These are phyloP conservation scores for Etheostoma cragini DNA, from an alignment of 2,113 vertebrate genomes.

Conservation along the genomic window DNA sequence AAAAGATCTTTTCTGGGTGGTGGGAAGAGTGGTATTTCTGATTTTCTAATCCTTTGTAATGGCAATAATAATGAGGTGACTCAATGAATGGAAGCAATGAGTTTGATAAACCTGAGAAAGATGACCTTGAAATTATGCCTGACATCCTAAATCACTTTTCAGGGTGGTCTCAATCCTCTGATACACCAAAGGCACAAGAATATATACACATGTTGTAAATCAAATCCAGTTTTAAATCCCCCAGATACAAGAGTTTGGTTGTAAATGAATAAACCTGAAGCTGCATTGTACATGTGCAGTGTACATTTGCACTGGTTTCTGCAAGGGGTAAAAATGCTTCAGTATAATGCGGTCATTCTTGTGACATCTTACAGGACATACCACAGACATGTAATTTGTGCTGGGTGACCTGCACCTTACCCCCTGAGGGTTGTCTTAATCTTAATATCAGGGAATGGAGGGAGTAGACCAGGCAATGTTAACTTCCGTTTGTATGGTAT, in stretches of 20 bases:
- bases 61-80: constrained; percentile 71
- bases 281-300: neutral
- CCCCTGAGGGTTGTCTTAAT: constrained; percentile 70
- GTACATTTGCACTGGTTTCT: neutral
- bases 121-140: constrained; percentile 51
- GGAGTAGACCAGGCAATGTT: constrained; percentile 62
- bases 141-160: constrained; percentile 47
- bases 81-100: constrained; percentile 60
- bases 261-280: constrained; percentile 13
- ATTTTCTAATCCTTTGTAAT: constrained; percentile 72
- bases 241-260: constrained; percentile 3
- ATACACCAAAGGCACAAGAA: constrained; percentile 29
- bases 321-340: neutral
- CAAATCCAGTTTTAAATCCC: constrained; percentile 33
- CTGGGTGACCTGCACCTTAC: constrained; percentile 67
- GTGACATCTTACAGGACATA: constrained; percentile 64
- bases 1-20: constrained; percentile 47
- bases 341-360: constrained; percentile 36
- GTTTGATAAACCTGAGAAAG: constrained; percentile 61
- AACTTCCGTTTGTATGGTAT: constrained; percentile 73
- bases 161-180: constrained; percentile 67
- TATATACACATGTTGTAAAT: constrained; percentile 48
- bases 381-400: constrained; percentile 69
- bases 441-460: constrained; percentile 72
- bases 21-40: constrained; percentile 55